These are phyloP conservation scores for Tinamus guttatus DNA, from an alignment of 2,113 vertebrate species.

Conservation along the genomic window DNA sequence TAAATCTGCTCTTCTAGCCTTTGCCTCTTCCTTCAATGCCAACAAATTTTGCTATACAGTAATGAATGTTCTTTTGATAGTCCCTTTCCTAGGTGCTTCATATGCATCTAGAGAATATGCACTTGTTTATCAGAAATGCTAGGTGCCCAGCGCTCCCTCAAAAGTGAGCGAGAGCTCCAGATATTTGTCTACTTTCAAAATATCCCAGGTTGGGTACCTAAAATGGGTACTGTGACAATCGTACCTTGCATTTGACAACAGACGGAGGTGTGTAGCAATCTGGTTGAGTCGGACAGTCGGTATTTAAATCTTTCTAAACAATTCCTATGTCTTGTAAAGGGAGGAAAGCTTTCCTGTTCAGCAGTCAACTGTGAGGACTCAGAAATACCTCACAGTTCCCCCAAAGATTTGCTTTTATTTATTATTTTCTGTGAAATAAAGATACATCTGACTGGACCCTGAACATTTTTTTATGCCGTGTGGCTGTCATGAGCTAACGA, in stretches of 20 bases:
- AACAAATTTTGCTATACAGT: not conserved
- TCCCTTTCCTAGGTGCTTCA: not conserved
- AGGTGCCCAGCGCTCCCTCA: accelerated
- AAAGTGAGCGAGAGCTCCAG: not conserved
- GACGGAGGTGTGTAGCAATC: not conserved
- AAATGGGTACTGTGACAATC: not conserved
- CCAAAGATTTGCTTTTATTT: not conserved
- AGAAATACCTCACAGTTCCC: not conserved
- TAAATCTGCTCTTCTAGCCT: not conserved
- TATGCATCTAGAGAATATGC: not conserved
- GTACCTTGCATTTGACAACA: not conserved
- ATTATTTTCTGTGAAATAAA: not conserved
- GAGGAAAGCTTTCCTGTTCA: not conserved
- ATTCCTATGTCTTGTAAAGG: not conserved
- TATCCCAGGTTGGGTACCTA: not conserved
- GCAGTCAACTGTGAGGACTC: not conserved
- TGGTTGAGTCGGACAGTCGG: not conserved
- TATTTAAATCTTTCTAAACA: not conserved
- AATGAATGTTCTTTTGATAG: not conserved
- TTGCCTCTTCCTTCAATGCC: not conserved
- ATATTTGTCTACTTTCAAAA: not conserved
- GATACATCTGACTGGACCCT: not conserved
- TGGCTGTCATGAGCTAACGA: not conserved
- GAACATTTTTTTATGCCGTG: not conserved
- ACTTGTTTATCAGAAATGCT: not conserved